Conservation (phyloP, 1,140 invertebrate species). For the Mylabris phalerata region DNA sequence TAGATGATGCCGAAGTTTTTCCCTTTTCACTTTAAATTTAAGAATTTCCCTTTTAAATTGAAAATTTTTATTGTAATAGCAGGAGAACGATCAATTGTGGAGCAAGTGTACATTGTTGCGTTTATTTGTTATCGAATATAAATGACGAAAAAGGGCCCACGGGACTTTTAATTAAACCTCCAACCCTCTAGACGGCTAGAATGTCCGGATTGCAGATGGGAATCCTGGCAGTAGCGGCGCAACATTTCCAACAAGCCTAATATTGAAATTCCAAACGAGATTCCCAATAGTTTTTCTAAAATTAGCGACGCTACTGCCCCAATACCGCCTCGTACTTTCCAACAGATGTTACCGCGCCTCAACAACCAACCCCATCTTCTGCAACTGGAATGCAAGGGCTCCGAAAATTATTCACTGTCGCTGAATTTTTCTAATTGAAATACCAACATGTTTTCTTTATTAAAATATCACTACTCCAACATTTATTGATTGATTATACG, state of each 20-base stretch:
- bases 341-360: conserved; percentile 32
- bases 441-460: conserved; percentile 18
- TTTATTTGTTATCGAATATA: conserved; percentile 19
- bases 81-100: background rate
- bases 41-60: too few species aligned
- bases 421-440: conserved; percentile 32
- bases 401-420: conserved; percentile 36
- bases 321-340: conserved; percentile 17
- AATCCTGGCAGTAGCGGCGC: background rate
- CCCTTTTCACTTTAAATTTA: too few species aligned
- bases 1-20: background rate
- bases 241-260: background rate
- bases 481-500: background rate
- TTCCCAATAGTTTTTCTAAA: background rate
- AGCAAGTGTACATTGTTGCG: conserved; percentile 25
- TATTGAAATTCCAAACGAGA: too few species aligned
- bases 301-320: conserved; percentile 4
- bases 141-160: conserved; percentile 34
- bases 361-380: conserved; percentile 14
- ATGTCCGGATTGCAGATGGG: conserved; percentile 14
- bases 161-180: conserved; percentile 41
- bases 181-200: conserved; percentile 25
- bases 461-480: too few species aligned
- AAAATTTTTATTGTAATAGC: conserved; percentile 7
- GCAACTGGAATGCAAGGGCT: conserved; percentile 26